Percentiles rank a stretch among this genome's conserved stretches.
Evolutionary conservation across 1,140 invertebrate species (phyloP).

Genomic region (Drosophila miranda): DNA sequence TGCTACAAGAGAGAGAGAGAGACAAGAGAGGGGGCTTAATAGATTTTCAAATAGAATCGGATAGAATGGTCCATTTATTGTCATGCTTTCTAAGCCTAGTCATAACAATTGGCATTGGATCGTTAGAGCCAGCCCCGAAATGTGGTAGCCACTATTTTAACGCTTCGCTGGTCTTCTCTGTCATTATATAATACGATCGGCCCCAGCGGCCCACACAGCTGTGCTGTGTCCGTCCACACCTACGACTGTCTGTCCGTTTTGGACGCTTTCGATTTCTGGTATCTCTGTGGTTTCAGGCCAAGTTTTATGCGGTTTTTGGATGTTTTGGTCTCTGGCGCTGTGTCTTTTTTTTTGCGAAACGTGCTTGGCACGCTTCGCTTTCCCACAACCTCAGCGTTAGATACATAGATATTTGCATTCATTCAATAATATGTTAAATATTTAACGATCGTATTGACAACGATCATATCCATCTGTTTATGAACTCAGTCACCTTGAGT

Average conservation of each 20-base stretch:
- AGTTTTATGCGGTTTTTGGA: slow-evolving; percentile 28
- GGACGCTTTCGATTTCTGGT: slow-evolving; percentile 45
- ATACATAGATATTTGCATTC: slow-evolving; percentile 20
- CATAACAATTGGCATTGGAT: slow-evolving; percentile 39
- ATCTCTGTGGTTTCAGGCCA: slow-evolving; percentile 42
- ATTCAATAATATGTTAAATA: slow-evolving; percentile 36
- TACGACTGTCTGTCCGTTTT: slow-evolving; percentile 11
- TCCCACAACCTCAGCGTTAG: slow-evolving; percentile 30
- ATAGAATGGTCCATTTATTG: slow-evolving; percentile 27
- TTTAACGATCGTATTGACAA: slow-evolving; percentile 32
- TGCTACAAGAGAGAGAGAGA: slow-evolving; percentile 40
- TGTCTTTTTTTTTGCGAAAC: slow-evolving; percentile 53
- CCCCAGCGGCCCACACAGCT: slow-evolving; percentile 25
- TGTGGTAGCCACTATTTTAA: slow-evolving; percentile 55
- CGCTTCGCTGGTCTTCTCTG: slow-evolving; percentile 48
- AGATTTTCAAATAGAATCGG: slow-evolving; percentile 5
- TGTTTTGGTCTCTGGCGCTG: slow-evolving; percentile 21
- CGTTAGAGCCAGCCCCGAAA: slow-evolving; percentile 18
- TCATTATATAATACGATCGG: slow-evolving; percentile 62
- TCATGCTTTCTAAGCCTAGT: slow-evolving; percentile 52
- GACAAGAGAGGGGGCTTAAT: not conserved
- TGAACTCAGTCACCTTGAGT: slow-evolving; percentile 43
- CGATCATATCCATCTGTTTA: slow-evolving; percentile 27
- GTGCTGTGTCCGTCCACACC: slow-evolving; percentile 29
- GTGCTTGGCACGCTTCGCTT: slow-evolving; percentile 74